phyloP scores from a whole-genome alignment of 2,113 vertebrate species.

The Pan troglodytes region NHGRI_mPanTro3-v2.1_pri NC_072414.2:27260001-27260500 shows the following conservation, averaged over 20 bases:
- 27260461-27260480: not conserved
- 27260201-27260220: not conserved
- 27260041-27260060: not conserved
- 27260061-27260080: not conserved
- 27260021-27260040: not conserved
- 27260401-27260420: not conserved
- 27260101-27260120: not conserved
- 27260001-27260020: not conserved
- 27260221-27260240: not conserved
- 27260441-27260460: not conserved
- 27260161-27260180: not conserved
- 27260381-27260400: not conserved
- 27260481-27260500: not conserved
- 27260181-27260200: not conserved
- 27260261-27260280: not conserved
- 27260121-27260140: not conserved
- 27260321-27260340: not conserved
- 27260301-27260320: not conserved
- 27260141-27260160: not conserved
- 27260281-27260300: not conserved
- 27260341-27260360: not conserved
- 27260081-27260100: not conserved
- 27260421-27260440: not conserved
- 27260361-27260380: not conserved
- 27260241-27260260: not conserved